These are phyloP conservation scores for Montifringilla adamsi DNA, from an alignment of 2,113 vertebrate species.

Conservation along the genomic window DNA sequence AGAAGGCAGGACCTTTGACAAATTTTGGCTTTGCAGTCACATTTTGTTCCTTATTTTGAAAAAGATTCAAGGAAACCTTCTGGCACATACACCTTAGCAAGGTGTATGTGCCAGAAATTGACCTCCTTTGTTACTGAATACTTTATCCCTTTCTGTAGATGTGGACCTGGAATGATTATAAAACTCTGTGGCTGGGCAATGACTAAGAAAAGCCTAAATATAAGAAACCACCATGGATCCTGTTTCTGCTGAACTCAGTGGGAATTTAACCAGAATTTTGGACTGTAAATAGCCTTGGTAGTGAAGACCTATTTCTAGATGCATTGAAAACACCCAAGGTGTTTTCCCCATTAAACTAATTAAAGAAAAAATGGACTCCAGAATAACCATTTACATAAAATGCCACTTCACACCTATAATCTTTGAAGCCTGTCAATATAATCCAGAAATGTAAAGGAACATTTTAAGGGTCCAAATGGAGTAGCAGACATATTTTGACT, in stretches of 20 bases:
- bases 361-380: neutral
- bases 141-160: neutral
- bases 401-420: neutral
- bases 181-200: neutral
- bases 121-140: neutral
- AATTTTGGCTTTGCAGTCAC: neutral
- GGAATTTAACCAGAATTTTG: constrained; percentile 12
- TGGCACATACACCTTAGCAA: neutral
- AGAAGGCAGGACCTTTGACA: neutral
- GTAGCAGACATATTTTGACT: neutral
- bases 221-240: neutral
- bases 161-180: neutral
- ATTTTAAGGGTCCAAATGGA: neutral
- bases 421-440: neutral
- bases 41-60: neutral
- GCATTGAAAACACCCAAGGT: neutral
- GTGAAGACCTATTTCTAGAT: neutral
- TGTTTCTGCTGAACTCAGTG: constrained; percentile 47
- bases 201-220: constrained; percentile 10
- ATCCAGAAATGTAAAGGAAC: neutral
- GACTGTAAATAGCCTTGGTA: neutral
- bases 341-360: neutral
- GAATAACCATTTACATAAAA: neutral
- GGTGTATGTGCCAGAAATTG: neutral
- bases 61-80: neutral